These are phyloP conservation scores for Sternarchorhynchus goeldii DNA, from an alignment of 2,797 vertebrate species.

Conservation along the genomic window DNA sequence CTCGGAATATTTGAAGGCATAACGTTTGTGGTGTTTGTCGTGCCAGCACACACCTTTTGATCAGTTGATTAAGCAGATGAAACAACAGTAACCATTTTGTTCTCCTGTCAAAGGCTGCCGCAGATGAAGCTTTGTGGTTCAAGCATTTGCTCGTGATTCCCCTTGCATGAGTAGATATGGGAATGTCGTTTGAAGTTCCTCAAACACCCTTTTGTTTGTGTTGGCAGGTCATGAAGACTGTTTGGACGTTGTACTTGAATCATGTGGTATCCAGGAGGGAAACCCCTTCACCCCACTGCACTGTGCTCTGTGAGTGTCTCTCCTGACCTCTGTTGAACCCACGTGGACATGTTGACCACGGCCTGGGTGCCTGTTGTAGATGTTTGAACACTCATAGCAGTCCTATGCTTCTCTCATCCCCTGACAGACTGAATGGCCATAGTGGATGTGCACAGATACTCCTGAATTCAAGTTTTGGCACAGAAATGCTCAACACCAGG, in stretches of 20 bases:
- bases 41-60: no score
- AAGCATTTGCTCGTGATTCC: no score
- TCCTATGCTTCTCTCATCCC: neutral
- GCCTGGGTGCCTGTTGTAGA: neutral
- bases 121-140: no score
- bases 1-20: no score
- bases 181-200: neutral
- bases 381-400: neutral
- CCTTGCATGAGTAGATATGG: no score
- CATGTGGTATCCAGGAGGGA: conserved; percentile 93
- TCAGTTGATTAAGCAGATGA: no score
- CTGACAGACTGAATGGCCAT: conserved; percentile 91
- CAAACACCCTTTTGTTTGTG: neutral
- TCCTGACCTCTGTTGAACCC: neutral
- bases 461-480: conserved; percentile 86
- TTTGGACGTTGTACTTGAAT: conserved; percentile 99
- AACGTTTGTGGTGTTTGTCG: no score
- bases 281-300: conserved; percentile 99
- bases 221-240: conserved; percentile 95
- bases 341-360: no score
- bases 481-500: conserved; percentile 95
- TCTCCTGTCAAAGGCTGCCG: no score
- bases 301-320: conserved; percentile 96
- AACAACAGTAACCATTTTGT: no score
- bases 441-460: conserved; percentile 90